Conservation (phyloP, 1,140 invertebrate species). For the Archivesica marissinica region DNA sequence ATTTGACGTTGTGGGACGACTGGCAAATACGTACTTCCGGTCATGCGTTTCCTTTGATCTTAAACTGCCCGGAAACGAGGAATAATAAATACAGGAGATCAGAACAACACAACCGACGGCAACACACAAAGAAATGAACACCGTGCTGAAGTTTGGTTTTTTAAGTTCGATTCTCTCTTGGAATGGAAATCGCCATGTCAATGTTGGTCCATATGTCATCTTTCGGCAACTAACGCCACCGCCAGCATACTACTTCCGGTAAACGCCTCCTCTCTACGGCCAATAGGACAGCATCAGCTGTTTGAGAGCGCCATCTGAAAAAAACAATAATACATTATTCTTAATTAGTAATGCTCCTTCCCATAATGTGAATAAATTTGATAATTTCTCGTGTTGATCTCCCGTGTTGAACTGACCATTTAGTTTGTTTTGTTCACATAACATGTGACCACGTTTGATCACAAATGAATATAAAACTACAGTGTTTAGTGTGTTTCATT, state of each 20-base stretch:
- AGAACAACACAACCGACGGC: neutral
- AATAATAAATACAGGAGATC: slow-evolving; percentile 20
- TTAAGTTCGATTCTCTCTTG: slow-evolving; percentile 20
- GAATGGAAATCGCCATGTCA: slow-evolving; percentile 47
- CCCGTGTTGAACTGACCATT: too few relatives aligned
- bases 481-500: too few relatives aligned
- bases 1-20: neutral
- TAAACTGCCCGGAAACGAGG: neutral
- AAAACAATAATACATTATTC: neutral
- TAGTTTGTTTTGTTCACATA: too few relatives aligned
- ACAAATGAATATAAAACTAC: too few relatives aligned
- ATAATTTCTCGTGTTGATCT: too few relatives aligned
- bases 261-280: neutral
- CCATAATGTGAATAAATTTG: too few relatives aligned
- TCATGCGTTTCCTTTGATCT: neutral
- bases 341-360: too few relatives aligned
- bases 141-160: neutral
- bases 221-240: neutral
- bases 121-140: slow-evolving; percentile 14
- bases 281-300: neutral
- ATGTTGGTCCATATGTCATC: slow-evolving; percentile 47
- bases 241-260: neutral
- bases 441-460: too few relatives aligned
- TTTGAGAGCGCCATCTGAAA: neutral
- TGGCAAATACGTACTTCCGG: neutral